phyloP scores from a whole-genome alignment of 2,888 invertebrate genomes.

The Hydraecia micacea region DNA sequence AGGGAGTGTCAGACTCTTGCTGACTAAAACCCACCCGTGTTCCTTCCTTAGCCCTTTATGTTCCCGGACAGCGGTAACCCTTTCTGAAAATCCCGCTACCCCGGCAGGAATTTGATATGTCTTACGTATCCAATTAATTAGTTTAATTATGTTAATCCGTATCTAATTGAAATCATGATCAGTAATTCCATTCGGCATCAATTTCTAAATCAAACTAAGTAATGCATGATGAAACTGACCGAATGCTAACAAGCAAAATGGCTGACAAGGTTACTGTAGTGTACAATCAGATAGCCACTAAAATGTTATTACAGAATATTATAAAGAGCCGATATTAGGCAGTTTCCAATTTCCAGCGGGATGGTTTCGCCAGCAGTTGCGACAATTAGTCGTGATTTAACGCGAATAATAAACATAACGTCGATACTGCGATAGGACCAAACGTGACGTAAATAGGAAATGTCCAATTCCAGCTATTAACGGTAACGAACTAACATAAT shows the following conservation, averaged over 20 bases:
- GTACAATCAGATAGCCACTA: conserved; percentile 32
- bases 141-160: conserved; percentile 11
- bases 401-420: conserved; percentile 73
- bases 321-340: conserved; percentile 53
- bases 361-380: conserved; percentile 60
- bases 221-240: conserved; percentile 6
- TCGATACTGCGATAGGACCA: conserved; percentile 63
- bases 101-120: no score
- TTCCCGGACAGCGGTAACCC: no score
- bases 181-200: background rate
- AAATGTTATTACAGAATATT: conserved; percentile 49
- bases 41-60: no score
- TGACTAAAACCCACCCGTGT: no score
- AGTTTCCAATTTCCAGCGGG: conserved; percentile 60
- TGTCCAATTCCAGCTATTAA: conserved; percentile 61
- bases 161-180: conserved; percentile 3
- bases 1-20: no score
- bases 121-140: conserved; percentile 4
- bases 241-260: conserved; percentile 7
- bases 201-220: conserved; percentile 2
- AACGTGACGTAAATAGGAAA: conserved; percentile 76
- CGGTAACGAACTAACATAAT: conserved; percentile 63
- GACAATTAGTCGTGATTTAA: conserved; percentile 78
- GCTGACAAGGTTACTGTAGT: conserved; percentile 12
- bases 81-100: no score